A percentile compares a stretch with the other conserved stretches of the same genome.
These are phyloP conservation scores for Micronycteris hirsuta DNA, from an alignment of 2,113 vertebrate genomes.

Conservation along the genomic window DNA sequence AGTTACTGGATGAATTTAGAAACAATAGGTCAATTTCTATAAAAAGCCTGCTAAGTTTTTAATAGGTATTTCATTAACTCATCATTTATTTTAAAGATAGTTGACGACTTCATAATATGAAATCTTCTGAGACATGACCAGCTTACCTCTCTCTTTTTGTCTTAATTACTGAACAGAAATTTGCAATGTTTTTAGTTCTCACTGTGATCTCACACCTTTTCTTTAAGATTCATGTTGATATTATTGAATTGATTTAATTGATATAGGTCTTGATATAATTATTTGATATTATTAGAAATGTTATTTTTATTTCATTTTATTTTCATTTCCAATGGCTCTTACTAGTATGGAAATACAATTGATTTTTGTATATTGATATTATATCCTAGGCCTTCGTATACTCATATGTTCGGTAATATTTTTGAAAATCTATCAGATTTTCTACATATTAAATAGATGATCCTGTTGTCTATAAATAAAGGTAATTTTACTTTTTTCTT, in stretches of 20 bases:
- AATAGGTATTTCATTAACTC: background rate
- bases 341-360: background rate
- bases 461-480: background rate
- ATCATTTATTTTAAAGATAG: background rate
- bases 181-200: background rate
- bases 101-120: background rate
- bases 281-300: background rate
- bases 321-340: background rate
- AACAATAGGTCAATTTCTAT: background rate
- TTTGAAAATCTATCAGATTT: background rate
- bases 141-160: background rate
- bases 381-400: background rate
- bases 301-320: background rate
- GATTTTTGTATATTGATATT: background rate
- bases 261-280: background rate
- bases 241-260: background rate
- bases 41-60: background rate
- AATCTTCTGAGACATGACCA: background rate
- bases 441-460: background rate
- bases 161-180: background rate
- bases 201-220: background rate
- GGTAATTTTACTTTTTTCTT: background rate
- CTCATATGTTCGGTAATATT: background rate
- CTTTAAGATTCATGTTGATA: background rate
- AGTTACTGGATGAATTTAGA: background rate